Percentiles rank a stretch among this genome's conserved stretches.
These are phyloP conservation scores for Amphiprion clarkii DNA, from an alignment of 2,797 vertebrate genomes.

Conservation along the genomic window DNA sequence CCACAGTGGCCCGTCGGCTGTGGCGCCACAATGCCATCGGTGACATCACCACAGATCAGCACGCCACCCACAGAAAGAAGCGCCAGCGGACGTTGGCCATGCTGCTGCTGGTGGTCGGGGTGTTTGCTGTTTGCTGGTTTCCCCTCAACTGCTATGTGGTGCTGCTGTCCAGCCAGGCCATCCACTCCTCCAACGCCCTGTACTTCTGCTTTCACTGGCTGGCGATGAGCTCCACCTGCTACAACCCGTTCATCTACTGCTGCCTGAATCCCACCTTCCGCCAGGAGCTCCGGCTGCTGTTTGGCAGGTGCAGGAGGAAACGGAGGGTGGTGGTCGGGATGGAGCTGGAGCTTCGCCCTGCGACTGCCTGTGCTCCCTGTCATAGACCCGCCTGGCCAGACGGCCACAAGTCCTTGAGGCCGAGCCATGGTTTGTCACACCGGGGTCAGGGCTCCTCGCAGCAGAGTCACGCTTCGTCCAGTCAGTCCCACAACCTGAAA, in stretches of 20 bases:
- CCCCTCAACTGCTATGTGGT: conserved; percentile 93
- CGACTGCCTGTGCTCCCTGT: conserved; percentile 68
- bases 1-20: conserved; percentile 90
- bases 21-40: conserved; percentile 92
- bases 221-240: conserved; percentile 95
- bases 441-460: conserved; percentile 82
- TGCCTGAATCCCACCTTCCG: conserved; percentile 92
- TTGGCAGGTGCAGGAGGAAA: conserved; percentile 86
- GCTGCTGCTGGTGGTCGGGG: conserved; percentile 90
- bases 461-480: conserved; percentile 73
- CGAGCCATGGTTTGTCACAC: conserved; percentile 33
- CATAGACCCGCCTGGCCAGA: conserved; percentile 88
- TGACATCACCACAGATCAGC: conserved; percentile 91
- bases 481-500: conserved; percentile 68
- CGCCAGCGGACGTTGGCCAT: conserved; percentile 92
- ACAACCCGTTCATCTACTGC: conserved; percentile 96
- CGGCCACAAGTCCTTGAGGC: conserved; percentile 54
- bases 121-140: conserved; percentile 94
- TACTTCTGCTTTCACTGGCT: conserved; percentile 96
- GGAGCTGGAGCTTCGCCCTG: conserved; percentile 48
- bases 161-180: conserved; percentile 91
- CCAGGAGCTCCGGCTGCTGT: conserved; percentile 88
- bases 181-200: conserved; percentile 89
- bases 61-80: conserved; percentile 86
- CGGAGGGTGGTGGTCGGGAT: conserved; percentile 40